Evolutionary conservation across 2,113 vertebrate species (phyloP).

Genomic region (Eubucco bourcierii): DNA sequence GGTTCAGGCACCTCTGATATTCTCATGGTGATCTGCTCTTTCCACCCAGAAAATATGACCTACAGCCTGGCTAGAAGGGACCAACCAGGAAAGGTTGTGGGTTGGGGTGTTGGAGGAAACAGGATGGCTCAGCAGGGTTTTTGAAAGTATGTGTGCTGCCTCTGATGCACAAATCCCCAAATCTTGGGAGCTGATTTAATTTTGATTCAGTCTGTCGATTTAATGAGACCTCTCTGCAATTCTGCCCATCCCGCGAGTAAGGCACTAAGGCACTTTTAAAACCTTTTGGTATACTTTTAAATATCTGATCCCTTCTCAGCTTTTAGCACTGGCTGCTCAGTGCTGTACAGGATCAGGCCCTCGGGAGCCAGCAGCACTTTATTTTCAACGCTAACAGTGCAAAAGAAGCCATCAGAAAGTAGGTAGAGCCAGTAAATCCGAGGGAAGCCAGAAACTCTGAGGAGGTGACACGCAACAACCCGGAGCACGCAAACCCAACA

Average conservation of each 20-base stretch:
- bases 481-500: not conserved
- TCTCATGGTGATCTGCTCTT: not conserved
- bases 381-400: not conserved
- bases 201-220: not conserved
- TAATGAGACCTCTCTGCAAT: not conserved
- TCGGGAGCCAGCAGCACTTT: not conserved
- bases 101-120: not conserved
- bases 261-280: not conserved
- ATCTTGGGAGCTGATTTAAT: not conserved
- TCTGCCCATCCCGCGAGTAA: not conserved
- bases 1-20: not conserved
- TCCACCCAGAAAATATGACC: not conserved
- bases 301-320: not conserved
- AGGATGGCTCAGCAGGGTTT: not conserved
- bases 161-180: not conserved
- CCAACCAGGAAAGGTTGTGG: not conserved
- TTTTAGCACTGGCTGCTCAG: fast-evolving
- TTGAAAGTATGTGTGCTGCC: not conserved
- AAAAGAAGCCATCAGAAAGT: not conserved
- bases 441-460: not conserved
- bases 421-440: not conserved
- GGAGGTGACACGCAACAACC: not conserved
- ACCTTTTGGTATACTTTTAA: not conserved
- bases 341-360: not conserved
- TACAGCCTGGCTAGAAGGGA: not conserved